Conservation (phyloP, 2,888 invertebrate species). For the Athalia cordata region DNA sequence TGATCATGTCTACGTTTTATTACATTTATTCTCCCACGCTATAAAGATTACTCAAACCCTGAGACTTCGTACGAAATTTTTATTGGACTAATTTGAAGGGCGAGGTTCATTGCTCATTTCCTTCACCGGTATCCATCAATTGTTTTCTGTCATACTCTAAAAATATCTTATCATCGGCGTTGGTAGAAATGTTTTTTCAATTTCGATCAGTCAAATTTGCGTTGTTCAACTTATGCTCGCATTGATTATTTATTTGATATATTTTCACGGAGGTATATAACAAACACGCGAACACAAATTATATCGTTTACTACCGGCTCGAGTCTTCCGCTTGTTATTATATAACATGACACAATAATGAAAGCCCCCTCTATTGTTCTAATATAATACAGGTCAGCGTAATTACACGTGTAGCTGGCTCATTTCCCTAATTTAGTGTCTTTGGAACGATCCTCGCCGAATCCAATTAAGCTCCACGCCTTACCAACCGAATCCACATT, state of each 20-base stretch:
- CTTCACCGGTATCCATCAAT: too few species aligned
- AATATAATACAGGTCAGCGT: constrained; percentile 41
- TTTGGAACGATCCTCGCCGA: constrained; percentile 30
- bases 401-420: constrained; percentile 38
- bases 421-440: constrained; percentile 44
- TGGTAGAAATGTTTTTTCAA: too few species aligned
- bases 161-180: too few species aligned
- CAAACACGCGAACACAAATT: too few species aligned
- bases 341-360: constrained; percentile 30
- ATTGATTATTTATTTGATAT: constrained; percentile 32
- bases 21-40: too few species aligned
- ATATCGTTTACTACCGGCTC: constrained; percentile 8
- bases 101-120: too few species aligned
- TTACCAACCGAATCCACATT: constrained; percentile 27
- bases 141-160: too few species aligned
- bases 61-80: too few species aligned
- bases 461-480: constrained; percentile 35
- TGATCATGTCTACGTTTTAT: too few species aligned
- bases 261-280: constrained; percentile 4
- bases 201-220: background rate
- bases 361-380: constrained; percentile 32
- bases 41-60: too few species aligned
- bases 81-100: too few species aligned
- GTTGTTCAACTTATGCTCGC: background rate
- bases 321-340: constrained; percentile 1